A percentile compares a stretch with the other conserved stretches of the same genome.
Evolutionary conservation across 2,113 vertebrate genomes (phyloP).

Genomic region (Phylloscopus whistleri): DNA sequence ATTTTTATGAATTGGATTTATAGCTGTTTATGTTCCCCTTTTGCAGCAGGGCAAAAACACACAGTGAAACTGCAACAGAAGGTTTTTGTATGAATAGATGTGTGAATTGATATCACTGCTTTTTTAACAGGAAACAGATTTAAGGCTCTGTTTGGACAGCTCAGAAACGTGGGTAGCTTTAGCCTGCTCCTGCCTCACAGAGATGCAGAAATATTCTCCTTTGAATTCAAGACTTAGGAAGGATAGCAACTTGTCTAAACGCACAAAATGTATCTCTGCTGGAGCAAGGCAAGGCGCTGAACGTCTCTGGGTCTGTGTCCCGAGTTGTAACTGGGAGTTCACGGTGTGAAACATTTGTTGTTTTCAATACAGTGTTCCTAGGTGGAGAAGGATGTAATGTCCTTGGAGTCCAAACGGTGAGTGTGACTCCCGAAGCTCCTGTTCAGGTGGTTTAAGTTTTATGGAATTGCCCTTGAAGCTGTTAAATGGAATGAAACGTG

Average conservation of each 20-base stretch:
- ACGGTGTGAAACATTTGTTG: not conserved
- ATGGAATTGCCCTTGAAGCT: constrained; percentile 24
- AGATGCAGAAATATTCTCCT: not conserved
- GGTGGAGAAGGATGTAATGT: not conserved
- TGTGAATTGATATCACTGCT: not conserved
- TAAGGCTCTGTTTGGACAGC: not conserved
- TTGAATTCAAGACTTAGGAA: not conserved
- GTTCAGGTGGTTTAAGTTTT: not conserved
- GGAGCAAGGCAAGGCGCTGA: not conserved
- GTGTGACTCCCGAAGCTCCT: rapidly evolving
- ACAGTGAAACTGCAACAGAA: not conserved
- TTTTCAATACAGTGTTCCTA: not conserved
- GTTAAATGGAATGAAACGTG: not conserved
- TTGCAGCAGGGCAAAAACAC: not conserved
- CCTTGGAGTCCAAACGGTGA: constrained; percentile 14
- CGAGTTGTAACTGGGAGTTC: not conserved
- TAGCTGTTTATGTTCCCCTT: not conserved
- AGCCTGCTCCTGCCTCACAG: not conserved
- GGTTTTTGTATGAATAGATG: not conserved
- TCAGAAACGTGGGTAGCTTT: not conserved
- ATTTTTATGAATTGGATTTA: not conserved
- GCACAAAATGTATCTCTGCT: not conserved
- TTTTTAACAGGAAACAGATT: not conserved
- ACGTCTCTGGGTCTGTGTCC: rapidly evolving
- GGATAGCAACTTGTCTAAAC: not conserved